phyloP scores from a whole-genome alignment of 2,113 vertebrate genomes.

The Mustela nigripes region DNA sequence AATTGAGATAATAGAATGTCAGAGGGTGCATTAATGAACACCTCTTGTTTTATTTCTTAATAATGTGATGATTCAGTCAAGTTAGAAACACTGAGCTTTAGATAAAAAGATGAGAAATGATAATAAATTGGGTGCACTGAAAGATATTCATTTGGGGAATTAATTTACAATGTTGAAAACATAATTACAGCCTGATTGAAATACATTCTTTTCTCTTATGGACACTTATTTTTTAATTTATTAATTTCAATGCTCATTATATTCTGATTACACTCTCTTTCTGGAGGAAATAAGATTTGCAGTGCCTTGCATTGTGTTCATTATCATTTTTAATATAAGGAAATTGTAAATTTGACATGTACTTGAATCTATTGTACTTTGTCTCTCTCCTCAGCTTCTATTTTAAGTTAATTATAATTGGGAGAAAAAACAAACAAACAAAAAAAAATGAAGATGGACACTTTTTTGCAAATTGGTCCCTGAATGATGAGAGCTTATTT shows the following conservation, averaged over 20 bases:
- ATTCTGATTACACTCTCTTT: constrained; percentile 85
- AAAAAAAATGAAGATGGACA: not conserved
- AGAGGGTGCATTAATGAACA: not conserved
- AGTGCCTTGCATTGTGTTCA: constrained; percentile 84
- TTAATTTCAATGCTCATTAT: constrained; percentile 88
- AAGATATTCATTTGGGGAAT: constrained; percentile 84
- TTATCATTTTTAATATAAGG: constrained; percentile 76
- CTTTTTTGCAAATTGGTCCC: constrained; percentile 77
- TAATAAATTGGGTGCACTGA: constrained; percentile 76
- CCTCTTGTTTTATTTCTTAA: constrained; percentile 73
- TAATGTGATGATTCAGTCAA: constrained; percentile 72
- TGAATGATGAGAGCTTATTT: constrained; percentile 72
- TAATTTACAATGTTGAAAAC: constrained; percentile 87
- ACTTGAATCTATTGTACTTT: constrained; percentile 80
- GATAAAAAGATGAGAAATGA: constrained; percentile 80
- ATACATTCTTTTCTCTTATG: constrained; percentile 84
- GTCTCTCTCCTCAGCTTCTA: constrained; percentile 77
- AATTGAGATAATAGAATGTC: constrained; percentile 63
- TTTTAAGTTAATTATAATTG: constrained; percentile 83
- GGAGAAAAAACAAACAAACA: not conserved
- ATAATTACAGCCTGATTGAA: constrained; percentile 86
- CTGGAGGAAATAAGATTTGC: constrained; percentile 85
- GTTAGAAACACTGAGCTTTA: constrained; percentile 77
- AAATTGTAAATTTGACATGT: constrained; percentile 76
- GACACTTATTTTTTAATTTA: constrained; percentile 89